Conservation (phyloP, 2,888 invertebrate genomes). For the Dysmachus trigonus region DNA sequence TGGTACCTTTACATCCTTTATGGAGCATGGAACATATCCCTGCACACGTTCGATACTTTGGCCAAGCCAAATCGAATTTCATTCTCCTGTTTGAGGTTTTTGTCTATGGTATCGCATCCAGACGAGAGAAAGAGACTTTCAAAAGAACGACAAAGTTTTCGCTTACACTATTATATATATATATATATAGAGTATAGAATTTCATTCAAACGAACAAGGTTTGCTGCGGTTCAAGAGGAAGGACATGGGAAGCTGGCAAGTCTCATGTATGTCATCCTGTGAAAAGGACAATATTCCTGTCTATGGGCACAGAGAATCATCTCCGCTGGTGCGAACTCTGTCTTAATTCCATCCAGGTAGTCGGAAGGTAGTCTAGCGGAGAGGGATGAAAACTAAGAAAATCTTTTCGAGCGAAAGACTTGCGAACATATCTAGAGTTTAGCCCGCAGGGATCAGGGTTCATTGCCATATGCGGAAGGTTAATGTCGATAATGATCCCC, state of each 20-base stretch:
- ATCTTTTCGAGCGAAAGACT: not conserved
- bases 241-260: not conserved
- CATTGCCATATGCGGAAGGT: not conserved
- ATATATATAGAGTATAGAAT: no score
- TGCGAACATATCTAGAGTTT: not conserved
- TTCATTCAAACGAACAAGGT: not conserved
- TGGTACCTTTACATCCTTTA: not conserved
- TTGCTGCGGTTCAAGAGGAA: not conserved
- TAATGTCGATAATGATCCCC: conserved; percentile 28
- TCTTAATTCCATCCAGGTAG: not conserved
- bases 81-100: conserved; percentile 10
- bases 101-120: not conserved
- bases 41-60: not conserved
- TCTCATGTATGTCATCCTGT: not conserved
- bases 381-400: not conserved
- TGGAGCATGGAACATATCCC: not conserved
- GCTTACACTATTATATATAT: no score
- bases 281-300: not conserved
- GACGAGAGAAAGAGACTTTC: not conserved
- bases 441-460: not conserved
- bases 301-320: not conserved
- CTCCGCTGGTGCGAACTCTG: no score
- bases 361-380: not conserved
- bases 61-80: not conserved
- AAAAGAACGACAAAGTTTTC: not conserved